Conservation (phyloP, 2,113 vertebrate genomes). For the Chaenogobius annularis region DNA sequence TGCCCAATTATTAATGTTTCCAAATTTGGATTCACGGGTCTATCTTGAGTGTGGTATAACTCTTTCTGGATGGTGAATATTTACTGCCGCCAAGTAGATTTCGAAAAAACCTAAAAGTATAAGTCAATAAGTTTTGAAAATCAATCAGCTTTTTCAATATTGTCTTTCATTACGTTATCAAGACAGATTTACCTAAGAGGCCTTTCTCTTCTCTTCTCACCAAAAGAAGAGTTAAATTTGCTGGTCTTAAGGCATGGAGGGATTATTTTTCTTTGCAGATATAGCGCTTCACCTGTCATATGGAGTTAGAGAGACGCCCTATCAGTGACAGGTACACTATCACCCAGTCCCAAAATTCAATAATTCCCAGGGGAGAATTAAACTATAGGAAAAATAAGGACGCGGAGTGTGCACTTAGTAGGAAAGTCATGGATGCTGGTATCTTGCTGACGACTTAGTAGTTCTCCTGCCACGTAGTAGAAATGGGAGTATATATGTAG, state of each 20-base stretch:
- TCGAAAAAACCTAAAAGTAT: slow-evolving; percentile 44
- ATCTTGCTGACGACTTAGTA: slow-evolving; percentile 70
- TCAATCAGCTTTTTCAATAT: slow-evolving; percentile 67
- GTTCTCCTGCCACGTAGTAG: slow-evolving; percentile 69
- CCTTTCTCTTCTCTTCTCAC: slow-evolving; percentile 49
- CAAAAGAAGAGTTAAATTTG: slow-evolving; percentile 58
- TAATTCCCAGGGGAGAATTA: slow-evolving; percentile 68
- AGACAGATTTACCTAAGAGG: slow-evolving; percentile 74
- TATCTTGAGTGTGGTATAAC: neutral
- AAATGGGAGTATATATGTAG: slow-evolving; percentile 81
- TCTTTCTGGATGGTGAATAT: neutral
- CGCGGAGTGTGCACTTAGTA: slow-evolving; percentile 49
- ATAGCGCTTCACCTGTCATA: slow-evolving; percentile 75
- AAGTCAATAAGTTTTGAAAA: slow-evolving; percentile 59
- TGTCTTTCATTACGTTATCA: slow-evolving; percentile 69
- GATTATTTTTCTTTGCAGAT: slow-evolving; percentile 73
- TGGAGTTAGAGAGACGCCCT: slow-evolving; percentile 73
- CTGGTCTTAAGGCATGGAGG: slow-evolving; percentile 65
- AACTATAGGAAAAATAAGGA: slow-evolving; percentile 74
- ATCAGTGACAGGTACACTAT: slow-evolving; percentile 74
- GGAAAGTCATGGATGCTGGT: slow-evolving; percentile 61
- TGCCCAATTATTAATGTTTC: neutral
- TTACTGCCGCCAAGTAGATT: slow-evolving; percentile 25
- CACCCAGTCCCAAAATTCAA: slow-evolving; percentile 65
- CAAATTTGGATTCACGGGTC: neutral